phyloP scores from a whole-genome alignment of 2,113 vertebrate genomes.

The Sisor rabdophorus region DNA sequence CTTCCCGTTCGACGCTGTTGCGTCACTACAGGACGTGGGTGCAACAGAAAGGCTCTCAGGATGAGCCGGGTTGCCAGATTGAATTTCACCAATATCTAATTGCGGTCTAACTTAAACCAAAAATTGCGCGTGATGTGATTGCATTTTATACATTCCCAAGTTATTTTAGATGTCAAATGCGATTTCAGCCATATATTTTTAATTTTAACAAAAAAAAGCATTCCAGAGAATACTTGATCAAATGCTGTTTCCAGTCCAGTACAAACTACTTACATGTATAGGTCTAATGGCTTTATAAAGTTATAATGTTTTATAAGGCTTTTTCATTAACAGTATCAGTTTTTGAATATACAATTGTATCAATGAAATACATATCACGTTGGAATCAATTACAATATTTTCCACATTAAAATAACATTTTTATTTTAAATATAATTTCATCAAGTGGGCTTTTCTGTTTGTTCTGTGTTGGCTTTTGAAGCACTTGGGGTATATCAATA shows the following conservation, averaged over 20 bases:
- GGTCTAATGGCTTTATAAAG: background rate
- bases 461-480: conserved; percentile 1
- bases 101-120: background rate
- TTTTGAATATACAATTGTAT: too few relatives aligned
- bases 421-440: too few relatives aligned
- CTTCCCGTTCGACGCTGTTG: conserved; percentile 42
- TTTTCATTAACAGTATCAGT: background rate
- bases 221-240: background rate
- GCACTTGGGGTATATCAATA: conserved; percentile 35
- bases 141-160: background rate
- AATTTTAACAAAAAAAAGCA: background rate
- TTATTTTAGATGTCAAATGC: background rate
- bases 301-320: background rate
- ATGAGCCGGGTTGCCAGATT: conserved; percentile 29
- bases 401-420: background rate
- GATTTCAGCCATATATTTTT: fast-evolving
- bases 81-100: too few relatives aligned
- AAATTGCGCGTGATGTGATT: background rate
- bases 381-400: background rate
- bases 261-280: background rate
- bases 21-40: conserved; percentile 43
- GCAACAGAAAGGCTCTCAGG: conserved; percentile 2
- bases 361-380: background rate
- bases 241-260: background rate
- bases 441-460: too few relatives aligned